These are phyloP conservation scores for Polypedilum vanderplanki DNA, from an alignment of 1,140 invertebrate species.

Conservation along the genomic window DNA sequence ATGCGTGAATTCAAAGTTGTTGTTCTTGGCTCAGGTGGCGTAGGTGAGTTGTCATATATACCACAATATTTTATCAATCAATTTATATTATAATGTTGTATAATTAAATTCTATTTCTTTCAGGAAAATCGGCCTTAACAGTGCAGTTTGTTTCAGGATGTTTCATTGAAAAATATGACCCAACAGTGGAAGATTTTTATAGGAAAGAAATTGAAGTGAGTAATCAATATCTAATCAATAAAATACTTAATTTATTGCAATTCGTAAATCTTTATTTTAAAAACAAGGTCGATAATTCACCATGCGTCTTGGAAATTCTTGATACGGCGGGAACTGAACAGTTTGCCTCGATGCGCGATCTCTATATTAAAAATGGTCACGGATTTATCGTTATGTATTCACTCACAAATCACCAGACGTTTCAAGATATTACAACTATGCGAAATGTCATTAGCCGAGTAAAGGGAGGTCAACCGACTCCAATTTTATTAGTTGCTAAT, in stretches of 20 bases:
- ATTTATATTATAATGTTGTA: neutral
- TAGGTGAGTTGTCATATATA: slow-evolving; percentile 44
- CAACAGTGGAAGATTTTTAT: slow-evolving; percentile 99
- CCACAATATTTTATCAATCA: no score
- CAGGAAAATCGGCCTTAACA: slow-evolving; percentile 90
- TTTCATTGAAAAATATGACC: slow-evolving; percentile 99
- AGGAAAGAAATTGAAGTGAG: slow-evolving; percentile 95
- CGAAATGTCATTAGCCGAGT: slow-evolving; percentile 98
- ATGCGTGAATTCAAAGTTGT: slow-evolving; percentile 99
- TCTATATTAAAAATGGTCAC: slow-evolving; percentile 96
- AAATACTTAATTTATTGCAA: no score
- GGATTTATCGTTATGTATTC: slow-evolving; percentile 98
- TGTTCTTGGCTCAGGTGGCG: slow-evolving; percentile 96
- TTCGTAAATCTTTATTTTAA: neutral
- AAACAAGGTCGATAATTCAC: slow-evolving; percentile 71
- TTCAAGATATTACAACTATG: slow-evolving; percentile 93
- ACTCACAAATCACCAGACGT: slow-evolving; percentile 59
- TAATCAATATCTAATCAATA: slow-evolving; percentile 25
- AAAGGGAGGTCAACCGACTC: slow-evolving; percentile 91
- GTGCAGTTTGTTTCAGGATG: slow-evolving; percentile 98
- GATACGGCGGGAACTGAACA: slow-evolving; percentile 99
- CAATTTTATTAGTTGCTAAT: slow-evolving; percentile 91
- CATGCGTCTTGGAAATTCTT: slow-evolving; percentile 97
- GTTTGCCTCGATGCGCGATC: slow-evolving; percentile 98
- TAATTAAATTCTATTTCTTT: neutral